Base-by-base conservation (phyloP, 2,797 vertebrate species). In the Anolis apletophallus region DNA sequence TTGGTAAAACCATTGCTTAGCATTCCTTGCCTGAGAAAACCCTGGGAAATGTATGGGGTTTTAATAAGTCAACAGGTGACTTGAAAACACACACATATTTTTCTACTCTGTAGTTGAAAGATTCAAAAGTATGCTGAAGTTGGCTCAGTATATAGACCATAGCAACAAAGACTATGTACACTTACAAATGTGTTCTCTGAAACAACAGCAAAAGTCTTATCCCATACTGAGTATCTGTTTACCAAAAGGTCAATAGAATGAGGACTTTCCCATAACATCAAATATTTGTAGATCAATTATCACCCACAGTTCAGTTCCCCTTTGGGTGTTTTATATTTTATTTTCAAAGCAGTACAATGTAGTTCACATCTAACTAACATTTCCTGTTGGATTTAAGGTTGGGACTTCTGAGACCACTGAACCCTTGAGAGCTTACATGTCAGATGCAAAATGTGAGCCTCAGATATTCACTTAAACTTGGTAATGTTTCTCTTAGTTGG, bases 351-450 rank as follows among this genome's bases (percentile, higher is more conserved):
- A 50, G n/a, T 71, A 46, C 4, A 12, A 73, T 50, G 23, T 83
- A 72, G 71, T 69, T 87, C 76, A 69, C 57, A 86, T 59, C n/a
- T n/a, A 84, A 17, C 23, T 69, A 64, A 54, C 61, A 81, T 81
- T 89, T 88, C 79, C 73, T 80, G 71, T 79, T 73, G 59, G 55
- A 80, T 80, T 80, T 3, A 89, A 57, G 36, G 14, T 16, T 79
- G 26, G 46, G 68, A 32, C 23, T 59, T 67, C n/a, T 74, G 46
- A 76, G 71, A 84, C 36, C 59, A 26, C 59, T 84, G 61, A 69
- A 26, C 46, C 21, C 76, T 54, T 78, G 86, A 29, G 54, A 71
- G 40, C 8, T 87, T 57, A 40, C 52, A 71, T 14, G 17, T 50
- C 7, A 19, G 77, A 29, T 1, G 40, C 55, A 71, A 46, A 85